A percentile compares a stretch with the other conserved stretches of the same genome.
phyloP scores from a whole-genome alignment of 2,113 vertebrate species.

The Myodes glareolus region DNA sequence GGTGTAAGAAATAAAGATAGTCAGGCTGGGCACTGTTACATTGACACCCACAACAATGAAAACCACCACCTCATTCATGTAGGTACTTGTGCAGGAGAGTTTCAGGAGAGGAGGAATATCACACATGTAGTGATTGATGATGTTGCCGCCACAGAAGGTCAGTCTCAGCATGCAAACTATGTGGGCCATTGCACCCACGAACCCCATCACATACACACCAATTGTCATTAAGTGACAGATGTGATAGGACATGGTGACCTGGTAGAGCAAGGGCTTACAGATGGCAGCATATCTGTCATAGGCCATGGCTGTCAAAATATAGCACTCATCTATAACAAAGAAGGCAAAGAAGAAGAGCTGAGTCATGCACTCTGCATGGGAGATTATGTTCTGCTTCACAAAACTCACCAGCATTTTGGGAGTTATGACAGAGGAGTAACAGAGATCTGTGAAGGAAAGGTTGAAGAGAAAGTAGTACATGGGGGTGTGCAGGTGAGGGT shows the following conservation, averaged over 20 bases:
- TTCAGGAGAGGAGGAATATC: not conserved
- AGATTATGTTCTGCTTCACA: not conserved
- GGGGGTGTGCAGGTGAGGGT: constrained; percentile 53
- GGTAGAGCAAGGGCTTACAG: constrained; percentile 61
- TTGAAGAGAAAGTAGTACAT: constrained; percentile 76
- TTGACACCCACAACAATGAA: too few relatives aligned
- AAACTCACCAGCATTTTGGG: constrained; percentile 63
- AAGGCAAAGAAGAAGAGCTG: constrained; percentile 61
- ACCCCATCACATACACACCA: not conserved
- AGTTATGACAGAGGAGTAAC: constrained; percentile 55
- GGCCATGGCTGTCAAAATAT: constrained; percentile 57
- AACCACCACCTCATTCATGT: not conserved
- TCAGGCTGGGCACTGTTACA: too few relatives aligned
- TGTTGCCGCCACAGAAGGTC: constrained; percentile 41
- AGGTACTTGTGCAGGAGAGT: not conserved
- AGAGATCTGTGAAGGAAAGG: constrained; percentile 62
- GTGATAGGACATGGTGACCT: constrained; percentile 27
- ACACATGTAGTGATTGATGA: constrained; percentile 58
- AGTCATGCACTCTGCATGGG: constrained; percentile 5
- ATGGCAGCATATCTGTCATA: constrained; percentile 62
- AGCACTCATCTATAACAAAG: constrained; percentile 55
- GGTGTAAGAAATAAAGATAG: too few relatives aligned
- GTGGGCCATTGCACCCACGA: not conserved
- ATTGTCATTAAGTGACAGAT: not conserved
- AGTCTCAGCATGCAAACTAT: constrained; percentile 20